phyloP scores from a whole-genome alignment of 2,888 invertebrate species.

The Acanthopleura granulata region DNA sequence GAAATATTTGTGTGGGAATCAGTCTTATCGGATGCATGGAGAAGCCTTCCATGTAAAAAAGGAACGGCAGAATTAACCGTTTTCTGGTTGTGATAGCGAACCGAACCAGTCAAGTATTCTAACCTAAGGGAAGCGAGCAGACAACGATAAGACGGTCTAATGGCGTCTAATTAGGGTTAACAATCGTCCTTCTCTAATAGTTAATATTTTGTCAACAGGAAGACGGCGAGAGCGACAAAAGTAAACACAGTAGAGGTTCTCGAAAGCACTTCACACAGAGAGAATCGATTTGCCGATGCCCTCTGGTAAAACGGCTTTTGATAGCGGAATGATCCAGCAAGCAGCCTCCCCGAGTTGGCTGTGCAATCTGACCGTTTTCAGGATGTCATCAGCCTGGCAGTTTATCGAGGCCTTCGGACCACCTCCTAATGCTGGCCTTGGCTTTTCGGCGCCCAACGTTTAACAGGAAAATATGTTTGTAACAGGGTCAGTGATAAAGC shows the following conservation, averaged over 20 bases:
- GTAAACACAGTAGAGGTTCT: background rate
- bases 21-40: too few species aligned
- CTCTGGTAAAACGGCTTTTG: background rate
- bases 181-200: background rate
- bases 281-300: background rate
- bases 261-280: background rate
- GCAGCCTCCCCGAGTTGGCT: background rate
- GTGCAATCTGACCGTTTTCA: background rate
- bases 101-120: background rate
- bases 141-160: background rate
- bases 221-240: background rate
- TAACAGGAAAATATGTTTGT: background rate
- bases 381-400: too few species aligned
- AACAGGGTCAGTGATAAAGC: background rate
- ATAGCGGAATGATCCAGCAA: background rate
- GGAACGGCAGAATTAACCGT: too few species aligned
- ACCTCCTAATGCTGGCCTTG: too few species aligned
- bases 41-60: too few species aligned
- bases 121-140: background rate
- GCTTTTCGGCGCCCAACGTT: background rate
- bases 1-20: too few species aligned
- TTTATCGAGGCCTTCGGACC: too few species aligned
- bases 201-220: constrained; percentile 10
- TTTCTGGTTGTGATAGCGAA: too few species aligned
- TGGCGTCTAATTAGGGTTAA: constrained; percentile 5